A percentile compares a stretch with the other conserved stretches of the same genome.
Conservation (phyloP, 2,797 vertebrate species). For the Coendou prehensilis region DNA sequence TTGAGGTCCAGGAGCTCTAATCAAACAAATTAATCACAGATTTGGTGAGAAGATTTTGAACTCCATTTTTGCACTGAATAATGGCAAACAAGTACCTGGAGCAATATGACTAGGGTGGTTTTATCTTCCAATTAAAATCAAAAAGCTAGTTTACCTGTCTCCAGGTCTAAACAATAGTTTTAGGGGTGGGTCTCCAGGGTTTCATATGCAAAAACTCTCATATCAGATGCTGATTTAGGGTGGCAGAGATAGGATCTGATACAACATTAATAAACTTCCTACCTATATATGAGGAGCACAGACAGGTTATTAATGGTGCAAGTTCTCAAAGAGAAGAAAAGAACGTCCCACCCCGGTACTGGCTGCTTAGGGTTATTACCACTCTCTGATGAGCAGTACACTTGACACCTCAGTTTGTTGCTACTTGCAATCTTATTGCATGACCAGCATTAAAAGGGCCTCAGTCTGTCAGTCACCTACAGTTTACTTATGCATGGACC, state of each 20-base stretch:
- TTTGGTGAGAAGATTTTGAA: conserved; percentile 39
- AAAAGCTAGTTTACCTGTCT: not conserved
- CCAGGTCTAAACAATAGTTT: not conserved
- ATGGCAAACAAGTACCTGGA: not conserved
- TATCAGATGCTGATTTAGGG: not conserved
- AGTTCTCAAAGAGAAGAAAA: conserved; percentile 44
- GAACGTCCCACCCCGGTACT: not conserved
- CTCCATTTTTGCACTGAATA: not conserved
- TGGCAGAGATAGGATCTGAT: not conserved
- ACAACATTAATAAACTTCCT: conserved; percentile 3
- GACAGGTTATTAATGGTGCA: conserved; percentile 1
- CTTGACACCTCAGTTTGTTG: conserved; percentile 80
- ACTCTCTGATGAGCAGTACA: conserved; percentile 92
- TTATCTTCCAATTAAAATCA: conserved; percentile 32
- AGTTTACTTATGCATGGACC: conserved; percentile 75
- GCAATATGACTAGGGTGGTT: not conserved
- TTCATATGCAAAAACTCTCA: not conserved
- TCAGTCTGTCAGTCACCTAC: conserved; percentile 64
- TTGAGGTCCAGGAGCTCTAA: not conserved
- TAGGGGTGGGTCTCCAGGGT: not conserved
- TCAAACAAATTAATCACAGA: not conserved
- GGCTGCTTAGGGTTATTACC: not conserved
- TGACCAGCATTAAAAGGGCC: conserved; percentile 91
- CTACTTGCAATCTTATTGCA: conserved; percentile 82
- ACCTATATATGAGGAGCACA: not conserved